phyloP scores from a whole-genome alignment of 2,888 invertebrate genomes.

The Dynastes tityus region DNA sequence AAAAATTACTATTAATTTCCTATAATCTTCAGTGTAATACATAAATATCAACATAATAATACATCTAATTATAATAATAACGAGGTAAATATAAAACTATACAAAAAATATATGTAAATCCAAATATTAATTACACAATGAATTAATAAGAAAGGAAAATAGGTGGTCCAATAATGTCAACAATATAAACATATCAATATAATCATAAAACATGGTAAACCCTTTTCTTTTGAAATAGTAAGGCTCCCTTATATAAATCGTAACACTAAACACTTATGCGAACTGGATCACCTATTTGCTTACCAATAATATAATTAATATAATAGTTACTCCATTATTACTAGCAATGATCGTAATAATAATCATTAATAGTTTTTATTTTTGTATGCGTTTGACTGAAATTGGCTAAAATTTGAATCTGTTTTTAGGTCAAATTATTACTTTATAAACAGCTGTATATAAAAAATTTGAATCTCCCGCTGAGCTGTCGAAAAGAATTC shows the following conservation, averaged over 20 bases:
- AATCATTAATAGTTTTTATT: slow-evolving; percentile 21
- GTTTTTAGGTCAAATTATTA: too few relatives aligned
- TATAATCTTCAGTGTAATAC: slow-evolving; percentile 29
- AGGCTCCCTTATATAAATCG: slow-evolving; percentile 16
- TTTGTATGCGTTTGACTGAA: slow-evolving; percentile 28
- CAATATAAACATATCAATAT: slow-evolving; percentile 1
- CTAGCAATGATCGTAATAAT: slow-evolving; percentile 6
- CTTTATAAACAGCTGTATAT: slow-evolving; percentile 9
- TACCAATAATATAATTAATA: slow-evolving; percentile 18
- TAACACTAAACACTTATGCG: slow-evolving; percentile 17
- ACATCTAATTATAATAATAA: slow-evolving; percentile 18
- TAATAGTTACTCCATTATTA: slow-evolving; percentile 18
- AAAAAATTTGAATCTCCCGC: slow-evolving; percentile 50
- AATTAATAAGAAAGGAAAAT: slow-evolving; percentile 30
- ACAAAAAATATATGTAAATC: slow-evolving; percentile 14
- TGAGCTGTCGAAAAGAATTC: slow-evolving; percentile 49
- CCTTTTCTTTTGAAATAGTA: slow-evolving; percentile 8
- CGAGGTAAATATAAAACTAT: slow-evolving; percentile 48
- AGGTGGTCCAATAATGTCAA: slow-evolving; percentile 37
- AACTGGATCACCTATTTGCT: slow-evolving; percentile 40
- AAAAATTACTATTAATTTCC: background rate
- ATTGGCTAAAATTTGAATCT: slow-evolving; percentile 26
- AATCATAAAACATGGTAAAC: background rate
- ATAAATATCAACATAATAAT: slow-evolving; percentile 11
- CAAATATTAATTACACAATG: slow-evolving; percentile 23